Evolutionary conservation across 35 echinoderm and acorn worm species (phyloP), one percentile per base, ranked within the genome.

Genomic region (Holothuria glaberrima): DNA sequence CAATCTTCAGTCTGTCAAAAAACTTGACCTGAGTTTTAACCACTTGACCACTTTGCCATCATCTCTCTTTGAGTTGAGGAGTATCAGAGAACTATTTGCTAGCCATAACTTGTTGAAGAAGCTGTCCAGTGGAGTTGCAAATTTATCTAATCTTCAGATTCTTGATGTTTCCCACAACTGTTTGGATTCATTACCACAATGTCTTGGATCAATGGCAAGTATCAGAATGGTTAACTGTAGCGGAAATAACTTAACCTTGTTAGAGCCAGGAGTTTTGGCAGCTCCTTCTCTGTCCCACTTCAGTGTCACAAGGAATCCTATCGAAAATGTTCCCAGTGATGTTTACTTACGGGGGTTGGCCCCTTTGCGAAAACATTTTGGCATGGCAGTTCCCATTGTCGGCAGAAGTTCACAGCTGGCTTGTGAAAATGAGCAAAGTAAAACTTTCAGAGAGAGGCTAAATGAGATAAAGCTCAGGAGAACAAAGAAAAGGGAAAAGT

Each of bases 331-430:
- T 41, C 86, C 92, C 52, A 34, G 71, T 30, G 84, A 98, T 82
- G 87, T 98, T 18, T 98, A 98, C 48, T 56, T 98, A 48, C 27
- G 93, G 64, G 96, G 96, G 59, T 90, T 98, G 90, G 93, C 46
- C 72, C 87, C 80, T 70, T 83, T 98, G 72, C 87, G 93, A 46
- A 61, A 56, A 60, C 88, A 92, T 71, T 98, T 90, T 88, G 70
- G 80, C 26, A 88, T 98, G 29, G 30, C 26, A 63, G 52, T 70
- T 21, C 50, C 68, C 30, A 56, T 1, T 75, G 48, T 59, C 1
- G 54, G 58, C 13, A 66, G 59, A 58, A 70, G 44, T 21, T 74
- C 79, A 91, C 72, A 81, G 48, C 34, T 59, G 35, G 75, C 27
- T n/a, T 86, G 58, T 80, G 36, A 58, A 36, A 38, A 50, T 68